Percentiles rank a stretch among this genome's conserved stretches.
Evolutionary conservation across 1,140 invertebrate genomes (phyloP).

Genomic region (Micrasema longulum): DNA sequence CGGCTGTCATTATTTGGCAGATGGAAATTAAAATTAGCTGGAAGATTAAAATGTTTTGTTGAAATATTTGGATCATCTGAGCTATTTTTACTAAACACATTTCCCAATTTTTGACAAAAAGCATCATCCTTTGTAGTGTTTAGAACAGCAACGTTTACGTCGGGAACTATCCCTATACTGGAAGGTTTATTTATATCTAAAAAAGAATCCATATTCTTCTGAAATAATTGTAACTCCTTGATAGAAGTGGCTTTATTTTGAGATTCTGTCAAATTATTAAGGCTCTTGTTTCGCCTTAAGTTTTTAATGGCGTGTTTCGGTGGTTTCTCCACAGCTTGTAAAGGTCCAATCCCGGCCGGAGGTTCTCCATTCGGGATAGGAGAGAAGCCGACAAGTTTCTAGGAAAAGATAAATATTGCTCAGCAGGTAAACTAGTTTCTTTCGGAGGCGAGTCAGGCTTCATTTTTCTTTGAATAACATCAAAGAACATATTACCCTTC

Average conservation of each 20-base stretch:
- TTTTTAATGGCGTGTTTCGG: constrained; percentile 39
- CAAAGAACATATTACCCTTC: constrained; percentile 30
- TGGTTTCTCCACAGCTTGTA: constrained; percentile 44
- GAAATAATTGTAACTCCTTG: constrained; percentile 45
- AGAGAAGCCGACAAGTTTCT: constrained; percentile 38
- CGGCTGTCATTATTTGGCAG: constrained; percentile 10
- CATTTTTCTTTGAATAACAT: constrained; percentile 39
- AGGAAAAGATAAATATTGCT: constrained; percentile 44
- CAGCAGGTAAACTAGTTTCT: constrained; percentile 49
- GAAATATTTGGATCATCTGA: neutral
- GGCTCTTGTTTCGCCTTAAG: constrained; percentile 45
- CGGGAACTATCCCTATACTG: constrained; percentile 1
- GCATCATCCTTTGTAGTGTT: no score
- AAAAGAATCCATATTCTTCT: constrained; percentile 48
- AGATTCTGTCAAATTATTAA: constrained; percentile 36
- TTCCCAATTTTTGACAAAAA: no score
- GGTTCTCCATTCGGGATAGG: constrained; percentile 22
- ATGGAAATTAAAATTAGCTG: constrained; percentile 22
- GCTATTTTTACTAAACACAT: no score
- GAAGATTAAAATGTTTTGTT: constrained; percentile 25
- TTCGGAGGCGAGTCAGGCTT: constrained; percentile 41
- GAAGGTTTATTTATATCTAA: constrained; percentile 39
- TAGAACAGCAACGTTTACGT: neutral
- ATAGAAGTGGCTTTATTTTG: constrained; percentile 13
- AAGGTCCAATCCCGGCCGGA: constrained; percentile 45